phyloP scores from a whole-genome alignment of 2,888 invertebrate species.

The Polydrusus tereticollis region DNA sequence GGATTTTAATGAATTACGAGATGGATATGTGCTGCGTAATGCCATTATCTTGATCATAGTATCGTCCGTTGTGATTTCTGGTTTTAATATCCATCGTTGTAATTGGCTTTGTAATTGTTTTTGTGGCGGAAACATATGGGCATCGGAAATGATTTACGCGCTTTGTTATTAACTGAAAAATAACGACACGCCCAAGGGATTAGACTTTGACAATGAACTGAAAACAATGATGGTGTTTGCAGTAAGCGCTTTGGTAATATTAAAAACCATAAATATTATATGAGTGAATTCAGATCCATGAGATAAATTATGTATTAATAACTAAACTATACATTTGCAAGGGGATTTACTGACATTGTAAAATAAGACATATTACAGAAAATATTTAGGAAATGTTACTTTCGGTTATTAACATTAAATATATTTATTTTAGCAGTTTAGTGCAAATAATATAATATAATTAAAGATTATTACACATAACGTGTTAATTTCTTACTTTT shows the following conservation, averaged over 20 bases:
- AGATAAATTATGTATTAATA: too few species aligned
- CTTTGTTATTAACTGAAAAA: conserved; percentile 20
- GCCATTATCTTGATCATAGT: conserved; percentile 64
- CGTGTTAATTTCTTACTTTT: too few species aligned
- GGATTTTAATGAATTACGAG: conserved; percentile 61
- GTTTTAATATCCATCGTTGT: conserved; percentile 63
- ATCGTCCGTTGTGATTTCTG: conserved; percentile 64
- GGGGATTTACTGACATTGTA: too few species aligned
- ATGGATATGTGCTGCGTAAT: conserved; percentile 60
- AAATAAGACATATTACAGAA: too few species aligned
- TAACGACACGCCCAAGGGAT: conserved; percentile 10
- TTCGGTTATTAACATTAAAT: too few species aligned
- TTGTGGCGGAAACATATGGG: conserved; percentile 54
- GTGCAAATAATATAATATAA: too few species aligned
- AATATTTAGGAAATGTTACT: too few species aligned
- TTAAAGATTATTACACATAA: too few species aligned
- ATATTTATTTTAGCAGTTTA: too few species aligned
- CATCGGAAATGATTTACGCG: conserved; percentile 26
- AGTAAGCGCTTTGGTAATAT: neutral
- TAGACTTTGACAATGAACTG: conserved; percentile 12
- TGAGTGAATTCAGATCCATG: too few species aligned
- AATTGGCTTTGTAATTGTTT: conserved; percentile 65
- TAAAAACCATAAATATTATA: neutral
- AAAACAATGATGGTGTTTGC: conserved; percentile 1
- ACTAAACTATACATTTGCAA: too few species aligned